phyloP scores from a whole-genome alignment of 2,113 vertebrate genomes.

The Malurus alboscapulatus region DNA sequence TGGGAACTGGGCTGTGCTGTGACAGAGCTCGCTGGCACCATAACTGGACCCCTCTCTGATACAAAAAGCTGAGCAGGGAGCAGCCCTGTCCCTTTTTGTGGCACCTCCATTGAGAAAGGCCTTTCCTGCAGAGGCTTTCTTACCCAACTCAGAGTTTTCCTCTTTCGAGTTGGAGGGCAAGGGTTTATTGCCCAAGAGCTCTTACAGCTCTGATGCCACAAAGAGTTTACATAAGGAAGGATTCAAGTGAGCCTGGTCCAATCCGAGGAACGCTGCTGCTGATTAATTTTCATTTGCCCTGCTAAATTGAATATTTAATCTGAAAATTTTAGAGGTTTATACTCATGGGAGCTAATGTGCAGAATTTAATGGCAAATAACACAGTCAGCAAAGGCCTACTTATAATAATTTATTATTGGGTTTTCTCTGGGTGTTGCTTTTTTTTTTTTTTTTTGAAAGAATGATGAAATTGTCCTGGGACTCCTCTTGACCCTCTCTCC shows the following conservation, averaged over 20 bases:
- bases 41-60: rapidly evolving
- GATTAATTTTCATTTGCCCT: neutral
- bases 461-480: neutral
- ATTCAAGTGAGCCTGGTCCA: rapidly evolving
- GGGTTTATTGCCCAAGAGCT: neutral
- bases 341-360: neutral
- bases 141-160: neutral
- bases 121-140: neutral
- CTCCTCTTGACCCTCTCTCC: neutral
- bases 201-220: neutral
- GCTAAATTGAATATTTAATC: neutral
- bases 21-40: neutral
- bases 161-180: neutral
- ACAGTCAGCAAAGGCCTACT: neutral
- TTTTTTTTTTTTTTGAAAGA: neutral
- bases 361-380: neutral
- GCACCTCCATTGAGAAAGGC: neutral
- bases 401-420: neutral
- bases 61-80: neutral
- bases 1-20: neutral
- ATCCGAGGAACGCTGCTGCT: neutral
- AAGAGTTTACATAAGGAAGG: neutral
- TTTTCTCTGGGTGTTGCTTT: neutral
- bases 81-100: neutral
- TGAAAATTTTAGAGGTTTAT: neutral